These are phyloP conservation scores for Microctonus brassicae DNA, from an alignment of 2,888 invertebrate genomes.

Conservation along the genomic window DNA sequence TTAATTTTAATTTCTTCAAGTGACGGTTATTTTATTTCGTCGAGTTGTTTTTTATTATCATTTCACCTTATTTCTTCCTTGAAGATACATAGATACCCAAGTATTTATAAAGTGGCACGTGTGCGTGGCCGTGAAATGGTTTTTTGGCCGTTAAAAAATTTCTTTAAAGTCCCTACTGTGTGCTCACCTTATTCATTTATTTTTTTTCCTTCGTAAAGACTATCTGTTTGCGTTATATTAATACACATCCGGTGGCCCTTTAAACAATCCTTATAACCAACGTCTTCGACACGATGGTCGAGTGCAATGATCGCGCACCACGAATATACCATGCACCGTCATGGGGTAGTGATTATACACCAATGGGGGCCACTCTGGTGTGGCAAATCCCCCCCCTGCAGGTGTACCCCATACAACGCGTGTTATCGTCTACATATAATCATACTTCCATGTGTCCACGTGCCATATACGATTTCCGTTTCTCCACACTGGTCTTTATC, in stretches of 20 bases:
- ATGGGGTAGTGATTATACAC: conserved; percentile 35
- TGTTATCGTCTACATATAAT: conserved; percentile 30
- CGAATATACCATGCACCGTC: conserved; percentile 2
- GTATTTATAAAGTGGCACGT: neutral
- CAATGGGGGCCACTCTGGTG: conserved; percentile 34
- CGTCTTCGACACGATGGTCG: conserved; percentile 56
- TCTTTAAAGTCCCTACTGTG: conserved; percentile 15
- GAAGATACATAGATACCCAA: conserved; percentile 23
- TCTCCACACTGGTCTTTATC: neutral
- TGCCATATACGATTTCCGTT: conserved; percentile 42
- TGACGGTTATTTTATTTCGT: neutral
- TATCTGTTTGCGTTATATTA: neutral
- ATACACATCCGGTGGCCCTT: conserved; percentile 47
- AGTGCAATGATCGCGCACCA: conserved; percentile 29
- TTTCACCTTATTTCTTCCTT: conserved; percentile 23
- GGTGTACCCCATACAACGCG: conserved; percentile 49
- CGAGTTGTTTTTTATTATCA: neutral
- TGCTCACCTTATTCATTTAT: neutral
- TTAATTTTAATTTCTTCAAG: neutral
- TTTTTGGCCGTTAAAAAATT: conserved; percentile 21
- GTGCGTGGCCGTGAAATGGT: conserved; percentile 9
- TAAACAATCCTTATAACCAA: conserved; percentile 52
- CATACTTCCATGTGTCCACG: conserved; percentile 44
- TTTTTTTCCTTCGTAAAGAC: neutral
- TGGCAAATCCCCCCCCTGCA: conserved; percentile 51